Base-by-base conservation (phyloP, 2,888 invertebrate species). In the Dendrolimus houi region DNA sequence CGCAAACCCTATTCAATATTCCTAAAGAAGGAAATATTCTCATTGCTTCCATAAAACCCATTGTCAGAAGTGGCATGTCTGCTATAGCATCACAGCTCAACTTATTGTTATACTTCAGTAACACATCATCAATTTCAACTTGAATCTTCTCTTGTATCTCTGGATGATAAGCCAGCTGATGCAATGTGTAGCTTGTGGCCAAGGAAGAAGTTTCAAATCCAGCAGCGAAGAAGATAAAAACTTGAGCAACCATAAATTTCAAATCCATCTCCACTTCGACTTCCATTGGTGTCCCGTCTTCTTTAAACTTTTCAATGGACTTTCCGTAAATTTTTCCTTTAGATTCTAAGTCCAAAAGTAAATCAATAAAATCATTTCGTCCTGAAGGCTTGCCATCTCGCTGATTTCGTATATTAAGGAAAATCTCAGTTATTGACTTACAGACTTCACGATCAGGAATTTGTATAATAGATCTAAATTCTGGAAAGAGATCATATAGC, bases 121-220 rank as follows among this genome's bases (percentile, higher is more conserved):
- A 60, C 0, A 83, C 79, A 52, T 62, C 57, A 55, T 85, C 87
- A 12, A 90, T 81, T 64, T 91, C 83, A 1, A 71, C 65, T 57
- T 83, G 83, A 52, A 85, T 66, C 55, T 74, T 78, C 14, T 62
- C 60, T 59, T 90, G 91, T 41, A 79, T 67, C 8, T 87, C 80
- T 1, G 81, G 83, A 58, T 90, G 66, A 52, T 70, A 78, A 0
- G 91, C 88, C 0, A 91, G 71, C 59, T 83, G 74, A 58, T 87
- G 84, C 14, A 87, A 66, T 9, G 76, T 72, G 56, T 69, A 85
- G 58, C 85, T 85, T 1, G 87, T 80, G 2, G 85, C 77, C 0
- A 84, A 83, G 0, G 91, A 86, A 0, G 88, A 86, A 0, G 91
- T 89, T 63, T 90, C 89, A 52, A 85, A 90, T 3, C 91, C 91